Conservation (phyloP, 2,797 vertebrate genomes). For the Epinephelus coioides region DNA sequence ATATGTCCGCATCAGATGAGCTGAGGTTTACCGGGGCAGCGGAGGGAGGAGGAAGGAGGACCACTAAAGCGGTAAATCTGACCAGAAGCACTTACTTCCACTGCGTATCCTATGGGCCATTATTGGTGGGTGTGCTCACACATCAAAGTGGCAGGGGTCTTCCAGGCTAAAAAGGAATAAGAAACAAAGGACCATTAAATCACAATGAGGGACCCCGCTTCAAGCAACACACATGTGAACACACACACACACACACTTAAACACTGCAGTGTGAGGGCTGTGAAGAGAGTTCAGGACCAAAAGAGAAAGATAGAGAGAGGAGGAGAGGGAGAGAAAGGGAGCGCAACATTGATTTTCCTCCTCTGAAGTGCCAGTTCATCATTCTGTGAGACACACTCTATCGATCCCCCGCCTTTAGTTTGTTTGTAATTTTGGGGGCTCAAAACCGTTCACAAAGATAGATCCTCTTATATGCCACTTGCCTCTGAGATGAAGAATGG, state of each 20-base stretch:
- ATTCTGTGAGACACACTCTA: constrained; percentile 85
- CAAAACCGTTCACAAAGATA: constrained; percentile 82
- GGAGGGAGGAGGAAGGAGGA: constrained; percentile 25
- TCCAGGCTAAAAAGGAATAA: constrained; percentile 76
- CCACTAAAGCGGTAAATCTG: constrained; percentile 74
- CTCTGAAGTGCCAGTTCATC: constrained; percentile 88
- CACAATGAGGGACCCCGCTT: constrained; percentile 36
- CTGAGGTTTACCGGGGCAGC: constrained; percentile 45
- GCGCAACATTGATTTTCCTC: constrained; percentile 83
- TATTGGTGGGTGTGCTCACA: constrained; percentile 79
- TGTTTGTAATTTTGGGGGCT: constrained; percentile 89
- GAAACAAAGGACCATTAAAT: constrained; percentile 78
- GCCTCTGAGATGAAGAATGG: constrained; percentile 71
- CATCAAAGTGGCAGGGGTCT: constrained; percentile 80
- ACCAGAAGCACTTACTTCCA: constrained; percentile 83
- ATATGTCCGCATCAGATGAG: constrained; percentile 63
- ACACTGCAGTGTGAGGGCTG: constrained; percentile 52
- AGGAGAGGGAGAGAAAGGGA: constrained; percentile 60
- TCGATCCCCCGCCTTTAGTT: constrained; percentile 85
- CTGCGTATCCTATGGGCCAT: constrained; percentile 79
- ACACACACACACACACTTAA: constrained; percentile 49
- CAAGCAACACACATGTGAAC: constrained; percentile 30
- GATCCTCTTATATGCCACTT: constrained; percentile 76
- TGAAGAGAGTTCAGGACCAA: constrained; percentile 57
- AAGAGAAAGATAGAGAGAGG: constrained; percentile 52